These are phyloP conservation scores for Aplochiton taeniatus DNA, from an alignment of 2,797 vertebrate species.

Conservation along the genomic window DNA sequence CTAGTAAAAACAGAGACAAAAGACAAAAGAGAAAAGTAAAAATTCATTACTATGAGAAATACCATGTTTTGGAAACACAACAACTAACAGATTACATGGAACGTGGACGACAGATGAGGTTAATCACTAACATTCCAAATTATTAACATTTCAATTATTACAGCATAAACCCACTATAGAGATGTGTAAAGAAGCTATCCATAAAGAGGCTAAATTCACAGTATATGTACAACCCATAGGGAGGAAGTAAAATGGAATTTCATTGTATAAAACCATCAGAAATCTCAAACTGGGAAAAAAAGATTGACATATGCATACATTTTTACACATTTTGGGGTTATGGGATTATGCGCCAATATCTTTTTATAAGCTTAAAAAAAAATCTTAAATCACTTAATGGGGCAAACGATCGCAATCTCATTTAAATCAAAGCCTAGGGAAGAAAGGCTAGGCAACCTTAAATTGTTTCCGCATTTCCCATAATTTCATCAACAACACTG, in stretches of 20 bases:
- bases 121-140: slow-evolving; percentile 46
- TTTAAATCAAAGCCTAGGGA: no score
- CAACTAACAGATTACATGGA: slow-evolving; percentile 15
- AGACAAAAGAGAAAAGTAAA: slow-evolving; percentile 59
- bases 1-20: slow-evolving; percentile 26
- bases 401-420: no score
- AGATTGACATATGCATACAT: slow-evolving; percentile 2
- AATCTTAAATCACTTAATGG: no score
- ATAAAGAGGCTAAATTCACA: slow-evolving; percentile 28
- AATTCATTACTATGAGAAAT: slow-evolving; percentile 57
- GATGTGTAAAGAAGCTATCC: slow-evolving; percentile 58
- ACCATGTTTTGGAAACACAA: slow-evolving; percentile 29
- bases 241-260: slow-evolving; percentile 26
- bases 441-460: no score
- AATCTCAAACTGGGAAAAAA: slow-evolving; percentile 5
- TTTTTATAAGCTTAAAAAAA: slow-evolving; percentile 19
- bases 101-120: slow-evolving; percentile 13
- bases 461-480: no score
- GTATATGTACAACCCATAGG: slow-evolving; percentile 33
- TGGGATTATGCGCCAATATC: slow-evolving; percentile 20
- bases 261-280: slow-evolving; percentile 15
- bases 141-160: slow-evolving; percentile 44
- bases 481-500: no score
- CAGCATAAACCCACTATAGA: slow-evolving; percentile 38
- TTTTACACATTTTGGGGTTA: slow-evolving; percentile 20